Conservation (phyloP, 2,113 vertebrate species). For the Tretioscincus oriximinensis region DNA sequence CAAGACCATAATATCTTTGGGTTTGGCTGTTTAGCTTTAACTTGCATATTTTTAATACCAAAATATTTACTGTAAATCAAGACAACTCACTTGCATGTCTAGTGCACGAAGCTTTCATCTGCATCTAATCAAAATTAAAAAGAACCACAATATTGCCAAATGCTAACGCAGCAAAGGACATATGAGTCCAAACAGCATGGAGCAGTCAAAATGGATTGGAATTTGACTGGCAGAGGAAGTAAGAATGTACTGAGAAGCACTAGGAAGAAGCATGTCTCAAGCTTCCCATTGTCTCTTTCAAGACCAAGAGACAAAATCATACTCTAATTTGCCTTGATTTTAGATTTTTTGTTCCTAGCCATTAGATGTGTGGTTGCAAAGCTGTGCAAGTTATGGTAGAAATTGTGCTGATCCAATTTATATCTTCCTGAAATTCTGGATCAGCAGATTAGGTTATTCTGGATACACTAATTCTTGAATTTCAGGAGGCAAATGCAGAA, state of each 20-base stretch:
- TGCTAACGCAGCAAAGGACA: neutral
- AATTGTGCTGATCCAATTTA: too few relatives aligned
- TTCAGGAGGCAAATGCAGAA: too few relatives aligned
- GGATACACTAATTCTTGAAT: too few relatives aligned
- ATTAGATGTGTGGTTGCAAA: too few relatives aligned
- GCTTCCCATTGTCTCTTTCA: neutral
- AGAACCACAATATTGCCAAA: neutral
- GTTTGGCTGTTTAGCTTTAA: conserved; percentile 20
- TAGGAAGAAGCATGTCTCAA: neutral
- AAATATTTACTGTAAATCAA: neutral
- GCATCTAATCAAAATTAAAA: neutral
- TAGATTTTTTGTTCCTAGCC: too few relatives aligned
- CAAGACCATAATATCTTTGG: conserved; percentile 30
- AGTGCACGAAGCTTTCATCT: conserved; percentile 1
- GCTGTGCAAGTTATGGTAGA: too few relatives aligned
- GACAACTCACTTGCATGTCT: neutral
- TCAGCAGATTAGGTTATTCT: too few relatives aligned
- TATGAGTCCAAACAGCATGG: neutral
- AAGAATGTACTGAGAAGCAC: neutral
- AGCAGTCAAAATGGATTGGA: neutral
- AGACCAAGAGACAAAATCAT: neutral
- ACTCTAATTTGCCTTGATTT: too few relatives aligned
- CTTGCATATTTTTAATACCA: neutral
- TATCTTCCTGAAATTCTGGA: too few relatives aligned
- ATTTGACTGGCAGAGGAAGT: neutral